A percentile compares a stretch with the other conserved stretches of the same genome.
Evolutionary conservation across 2,113 vertebrate genomes (phyloP).

Genomic region (Sinosuthora webbiana): DNA sequence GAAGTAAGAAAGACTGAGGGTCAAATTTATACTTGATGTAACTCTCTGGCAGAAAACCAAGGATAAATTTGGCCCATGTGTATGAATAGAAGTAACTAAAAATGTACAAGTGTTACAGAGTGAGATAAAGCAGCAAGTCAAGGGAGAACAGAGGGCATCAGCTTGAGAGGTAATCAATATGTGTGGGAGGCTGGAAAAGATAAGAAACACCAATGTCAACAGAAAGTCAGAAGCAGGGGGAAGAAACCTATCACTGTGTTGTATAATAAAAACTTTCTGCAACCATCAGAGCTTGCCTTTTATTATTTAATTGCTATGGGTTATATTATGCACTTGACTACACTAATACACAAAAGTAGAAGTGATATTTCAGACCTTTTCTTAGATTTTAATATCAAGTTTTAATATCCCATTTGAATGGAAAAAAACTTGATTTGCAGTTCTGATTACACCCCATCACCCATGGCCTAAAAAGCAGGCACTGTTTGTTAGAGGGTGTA

Average conservation of each 20-base stretch:
- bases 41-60: slow-evolving; percentile 20
- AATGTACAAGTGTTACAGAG: slow-evolving; percentile 28
- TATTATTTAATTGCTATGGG: not conserved
- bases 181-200: slow-evolving; percentile 42
- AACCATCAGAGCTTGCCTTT: not conserved
- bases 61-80: slow-evolving; percentile 13
- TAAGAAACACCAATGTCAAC: slow-evolving; percentile 56
- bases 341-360: not conserved
- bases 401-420: not conserved
- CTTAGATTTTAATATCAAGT: not conserved
- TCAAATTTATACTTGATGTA: not conserved
- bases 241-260: not conserved
- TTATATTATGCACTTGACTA: not conserved
- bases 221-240: slow-evolving; percentile 19
- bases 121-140: slow-evolving; percentile 25
- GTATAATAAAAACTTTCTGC: slow-evolving; percentile 7
- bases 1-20: not conserved
- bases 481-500: not conserved
- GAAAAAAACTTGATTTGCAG: not conserved
- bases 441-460: not conserved
- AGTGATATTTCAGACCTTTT: not conserved
- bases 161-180: slow-evolving; percentile 53
- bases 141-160: slow-evolving; percentile 32
- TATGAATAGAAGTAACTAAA: slow-evolving; percentile 46
- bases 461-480: not conserved